Percentiles rank a stretch among this genome's conserved stretches.
phyloP scores from a whole-genome alignment of 1,140 invertebrate genomes.

The Chionoecetes opilio region DNA sequence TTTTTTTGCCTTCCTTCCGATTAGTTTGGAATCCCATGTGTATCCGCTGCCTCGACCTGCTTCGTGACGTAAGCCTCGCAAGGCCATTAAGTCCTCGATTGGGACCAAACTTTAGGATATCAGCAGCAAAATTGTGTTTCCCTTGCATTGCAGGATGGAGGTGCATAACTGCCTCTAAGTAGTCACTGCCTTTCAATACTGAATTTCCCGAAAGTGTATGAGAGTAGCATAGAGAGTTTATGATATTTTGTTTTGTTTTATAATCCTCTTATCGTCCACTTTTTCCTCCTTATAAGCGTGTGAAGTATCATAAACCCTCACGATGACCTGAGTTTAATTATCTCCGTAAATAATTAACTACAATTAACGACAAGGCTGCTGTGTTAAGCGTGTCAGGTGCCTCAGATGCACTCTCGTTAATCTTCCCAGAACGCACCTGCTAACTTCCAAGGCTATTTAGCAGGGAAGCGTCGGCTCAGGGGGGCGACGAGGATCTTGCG shows the following conservation, averaged over 20 bases:
- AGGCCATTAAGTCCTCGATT: neutral
- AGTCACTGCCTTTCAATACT: neutral
- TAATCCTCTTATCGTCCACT: neutral
- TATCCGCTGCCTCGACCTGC: neutral
- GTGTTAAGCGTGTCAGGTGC: constrained; percentile 5
- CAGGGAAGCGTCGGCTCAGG: neutral
- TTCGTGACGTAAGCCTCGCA: neutral
- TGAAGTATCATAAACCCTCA: neutral
- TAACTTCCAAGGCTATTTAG: neutral
- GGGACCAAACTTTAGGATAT: neutral
- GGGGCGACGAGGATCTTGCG: neutral
- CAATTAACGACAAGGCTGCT: neutral
- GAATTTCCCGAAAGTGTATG: neutral
- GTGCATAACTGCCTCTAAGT: neutral
- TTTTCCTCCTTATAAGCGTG: neutral
- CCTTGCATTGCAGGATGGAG: too few species aligned
- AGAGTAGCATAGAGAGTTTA: too few species aligned
- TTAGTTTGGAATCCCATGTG: neutral
- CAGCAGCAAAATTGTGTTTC: too few species aligned
- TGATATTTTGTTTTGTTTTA: neutral
- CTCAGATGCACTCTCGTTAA: neutral
- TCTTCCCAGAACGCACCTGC: neutral
- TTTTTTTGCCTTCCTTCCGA: neutral
- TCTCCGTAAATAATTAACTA: neutral
- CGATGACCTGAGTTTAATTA: neutral